Evolutionary conservation across 2,888 invertebrate genomes (phyloP).

Genomic region (Drosophila neonasuta): DNA sequence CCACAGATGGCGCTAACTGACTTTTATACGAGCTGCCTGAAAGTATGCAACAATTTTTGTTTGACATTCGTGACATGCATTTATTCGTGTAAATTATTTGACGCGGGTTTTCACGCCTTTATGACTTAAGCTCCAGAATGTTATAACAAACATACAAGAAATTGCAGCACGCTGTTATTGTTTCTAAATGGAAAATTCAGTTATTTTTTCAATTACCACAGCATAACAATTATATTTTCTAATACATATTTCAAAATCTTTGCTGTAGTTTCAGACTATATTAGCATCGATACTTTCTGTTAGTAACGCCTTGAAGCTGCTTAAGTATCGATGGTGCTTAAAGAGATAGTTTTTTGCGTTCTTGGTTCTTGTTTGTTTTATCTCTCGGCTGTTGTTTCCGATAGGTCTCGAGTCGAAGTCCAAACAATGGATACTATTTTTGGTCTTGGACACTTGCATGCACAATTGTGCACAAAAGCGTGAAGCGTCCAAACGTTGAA

Average conservation of each 20-base stretch:
- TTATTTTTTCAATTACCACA: too few relatives aligned
- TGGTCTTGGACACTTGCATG: constrained; percentile 73
- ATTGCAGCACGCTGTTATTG: too few relatives aligned
- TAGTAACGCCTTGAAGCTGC: not conserved
- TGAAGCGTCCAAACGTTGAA: constrained; percentile 62
- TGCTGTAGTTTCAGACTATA: too few relatives aligned
- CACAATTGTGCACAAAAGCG: constrained; percentile 78
- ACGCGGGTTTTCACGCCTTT: too few relatives aligned
- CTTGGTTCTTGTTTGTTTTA: constrained; percentile 17
- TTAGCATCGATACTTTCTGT: not conserved
- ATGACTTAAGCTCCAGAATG: too few relatives aligned
- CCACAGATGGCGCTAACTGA: constrained; percentile 29
- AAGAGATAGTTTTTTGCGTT: constrained; percentile 25
- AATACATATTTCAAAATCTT: too few relatives aligned
- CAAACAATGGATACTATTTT: constrained; percentile 69
- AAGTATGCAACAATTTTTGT: constrained; percentile 37
- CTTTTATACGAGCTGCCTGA: constrained; percentile 8
- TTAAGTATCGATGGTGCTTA: constrained; percentile 8
- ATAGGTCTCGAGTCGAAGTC: constrained; percentile 27
- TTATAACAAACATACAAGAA: too few relatives aligned
- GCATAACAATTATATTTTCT: too few relatives aligned
- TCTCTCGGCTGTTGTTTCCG: constrained; percentile 35
- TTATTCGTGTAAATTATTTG: not conserved
- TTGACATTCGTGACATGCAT: not conserved
- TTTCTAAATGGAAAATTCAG: too few relatives aligned